phyloP scores from a whole-genome alignment of 2,113 vertebrate species.

The Lucifuga dentata region DNA sequence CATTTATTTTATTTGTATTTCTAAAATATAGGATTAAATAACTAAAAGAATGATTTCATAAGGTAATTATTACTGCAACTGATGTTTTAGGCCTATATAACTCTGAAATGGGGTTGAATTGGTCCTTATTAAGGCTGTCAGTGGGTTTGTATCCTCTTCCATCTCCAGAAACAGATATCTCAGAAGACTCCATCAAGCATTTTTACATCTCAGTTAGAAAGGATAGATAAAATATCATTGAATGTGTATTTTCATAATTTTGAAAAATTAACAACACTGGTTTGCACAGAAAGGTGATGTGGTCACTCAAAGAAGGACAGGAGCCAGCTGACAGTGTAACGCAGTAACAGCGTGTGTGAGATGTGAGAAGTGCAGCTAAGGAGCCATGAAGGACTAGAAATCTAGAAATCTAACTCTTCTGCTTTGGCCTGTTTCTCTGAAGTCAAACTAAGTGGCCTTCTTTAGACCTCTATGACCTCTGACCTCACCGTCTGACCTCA shows the following conservation, averaged over 20 bases:
- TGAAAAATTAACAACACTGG: background rate
- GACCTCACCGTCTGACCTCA: slow-evolving; percentile 56
- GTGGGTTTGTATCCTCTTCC: background rate
- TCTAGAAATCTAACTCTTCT: slow-evolving; percentile 7
- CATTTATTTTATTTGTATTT: no score
- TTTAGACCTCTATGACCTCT: slow-evolving; percentile 44
- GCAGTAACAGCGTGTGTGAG: slow-evolving; percentile 5
- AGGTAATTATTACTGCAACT: background rate
- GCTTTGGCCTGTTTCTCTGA: slow-evolving; percentile 41
- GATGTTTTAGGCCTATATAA: background rate
- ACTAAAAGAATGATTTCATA: background rate
- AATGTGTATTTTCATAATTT: background rate
- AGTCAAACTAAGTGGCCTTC: slow-evolving; percentile 46
- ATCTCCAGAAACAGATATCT: no score
- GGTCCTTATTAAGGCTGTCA: background rate
- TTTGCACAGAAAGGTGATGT: background rate
- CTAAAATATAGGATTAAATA: background rate
- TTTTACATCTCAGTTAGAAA: no score
- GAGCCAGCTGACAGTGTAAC: background rate
- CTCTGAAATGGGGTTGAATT: background rate
- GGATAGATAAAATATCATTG: no score
- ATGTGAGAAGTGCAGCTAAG: slow-evolving; percentile 28
- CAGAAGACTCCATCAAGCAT: no score
- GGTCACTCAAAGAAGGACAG: background rate
- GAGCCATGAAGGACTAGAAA: slow-evolving; percentile 17